These are phyloP conservation scores for Australoheros facetus DNA, from an alignment of 2,797 vertebrate genomes.

Conservation along the genomic window DNA sequence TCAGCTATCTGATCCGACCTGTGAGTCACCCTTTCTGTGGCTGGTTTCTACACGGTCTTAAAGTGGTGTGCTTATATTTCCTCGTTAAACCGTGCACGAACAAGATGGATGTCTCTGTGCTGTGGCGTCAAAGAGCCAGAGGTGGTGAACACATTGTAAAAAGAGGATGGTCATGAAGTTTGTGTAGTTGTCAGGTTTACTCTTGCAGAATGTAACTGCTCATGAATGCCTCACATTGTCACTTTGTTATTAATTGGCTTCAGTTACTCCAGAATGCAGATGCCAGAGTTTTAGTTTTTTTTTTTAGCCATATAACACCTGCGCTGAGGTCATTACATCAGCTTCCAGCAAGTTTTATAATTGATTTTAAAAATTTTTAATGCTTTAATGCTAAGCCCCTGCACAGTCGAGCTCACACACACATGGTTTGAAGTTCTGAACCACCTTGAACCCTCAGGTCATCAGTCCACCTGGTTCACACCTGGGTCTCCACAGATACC, in stretches of 20 bases:
- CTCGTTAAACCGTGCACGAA: background rate
- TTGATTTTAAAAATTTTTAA: background rate
- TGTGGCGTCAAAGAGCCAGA: background rate
- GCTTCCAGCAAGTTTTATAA: background rate
- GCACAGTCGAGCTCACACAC: accelerated
- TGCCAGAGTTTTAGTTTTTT: background rate
- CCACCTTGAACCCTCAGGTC: background rate
- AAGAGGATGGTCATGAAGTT: background rate
- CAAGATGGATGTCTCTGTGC: background rate
- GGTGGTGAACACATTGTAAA: constrained; percentile 8
- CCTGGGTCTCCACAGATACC: background rate
- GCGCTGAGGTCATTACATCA: background rate
- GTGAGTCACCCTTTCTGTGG: background rate
- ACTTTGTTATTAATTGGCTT: background rate
- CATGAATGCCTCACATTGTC: background rate
- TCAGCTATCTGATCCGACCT: background rate
- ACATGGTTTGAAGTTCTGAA: background rate
- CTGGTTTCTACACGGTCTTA: background rate
- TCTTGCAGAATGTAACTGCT: background rate
- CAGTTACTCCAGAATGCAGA: background rate
- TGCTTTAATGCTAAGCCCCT: background rate
- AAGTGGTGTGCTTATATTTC: background rate
- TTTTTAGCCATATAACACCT: background rate
- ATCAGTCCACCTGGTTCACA: background rate
- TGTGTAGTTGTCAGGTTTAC: background rate